Conservation (phyloP, 2,113 vertebrate genomes). For the Peromyscus maniculatus region DNA sequence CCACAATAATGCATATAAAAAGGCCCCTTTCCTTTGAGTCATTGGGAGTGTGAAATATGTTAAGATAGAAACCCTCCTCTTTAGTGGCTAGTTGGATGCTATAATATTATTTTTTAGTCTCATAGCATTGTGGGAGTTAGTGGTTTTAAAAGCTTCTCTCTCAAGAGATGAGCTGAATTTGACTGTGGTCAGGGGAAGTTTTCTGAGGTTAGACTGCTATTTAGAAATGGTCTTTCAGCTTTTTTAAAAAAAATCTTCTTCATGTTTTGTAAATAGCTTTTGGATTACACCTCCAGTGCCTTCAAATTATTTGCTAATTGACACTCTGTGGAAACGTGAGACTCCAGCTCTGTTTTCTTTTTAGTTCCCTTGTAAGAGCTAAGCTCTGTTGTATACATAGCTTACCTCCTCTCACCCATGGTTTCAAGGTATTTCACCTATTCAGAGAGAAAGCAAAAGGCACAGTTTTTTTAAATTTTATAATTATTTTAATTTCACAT, state of each 20-base stretch:
- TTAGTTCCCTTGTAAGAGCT: background rate
- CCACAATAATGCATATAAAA: conserved; percentile 63
- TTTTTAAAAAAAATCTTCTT: background rate
- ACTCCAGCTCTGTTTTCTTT: background rate
- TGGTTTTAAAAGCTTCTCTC: conserved; percentile 72
- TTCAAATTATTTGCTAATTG: conserved; percentile 58
- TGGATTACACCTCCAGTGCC: background rate
- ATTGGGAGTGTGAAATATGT: conserved; percentile 63
- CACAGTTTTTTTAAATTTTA: background rate
- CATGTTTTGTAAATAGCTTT: conserved; percentile 50
- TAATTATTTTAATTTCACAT: no score
- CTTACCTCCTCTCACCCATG: conserved; percentile 3
- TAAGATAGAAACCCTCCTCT: conserved; percentile 62
- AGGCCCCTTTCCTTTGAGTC: conserved; percentile 66
- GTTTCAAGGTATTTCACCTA: conserved; percentile 28
- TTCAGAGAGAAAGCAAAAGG: background rate
- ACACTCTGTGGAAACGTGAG: conserved; percentile 28
- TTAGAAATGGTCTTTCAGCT: conserved; percentile 56
- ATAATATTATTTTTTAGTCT: conserved; percentile 70
- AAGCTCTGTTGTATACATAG: background rate
- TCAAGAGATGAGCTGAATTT: conserved; percentile 75
- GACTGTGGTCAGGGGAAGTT: conserved; percentile 68
- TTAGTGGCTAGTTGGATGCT: conserved; percentile 56
- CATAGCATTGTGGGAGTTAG: conserved; percentile 59
- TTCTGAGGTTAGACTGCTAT: conserved; percentile 71